Base-by-base conservation (phyloP, 2,797 vertebrate species). In the Sebastolobus altivelis region DNA sequence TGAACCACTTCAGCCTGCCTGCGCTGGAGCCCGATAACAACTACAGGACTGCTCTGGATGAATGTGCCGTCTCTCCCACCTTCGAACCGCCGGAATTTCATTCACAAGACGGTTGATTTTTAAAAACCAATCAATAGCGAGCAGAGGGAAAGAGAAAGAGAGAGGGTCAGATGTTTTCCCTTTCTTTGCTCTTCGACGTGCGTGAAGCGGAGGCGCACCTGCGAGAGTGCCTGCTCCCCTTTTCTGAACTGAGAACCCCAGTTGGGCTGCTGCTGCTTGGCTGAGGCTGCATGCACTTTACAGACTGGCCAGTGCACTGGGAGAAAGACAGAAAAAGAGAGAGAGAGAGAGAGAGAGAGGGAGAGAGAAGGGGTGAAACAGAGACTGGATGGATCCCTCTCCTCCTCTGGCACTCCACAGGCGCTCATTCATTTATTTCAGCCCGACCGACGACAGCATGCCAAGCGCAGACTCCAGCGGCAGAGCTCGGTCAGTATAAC, bases 351-450 rank as follows among this genome's bases (percentile, higher is more conserved):
- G 37, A 27, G 49, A 22, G 70, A 18, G 52, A 25, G 35, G 56
- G 70, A 37, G 61, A 58, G 65, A 62, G 78, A 6, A 5, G 0
- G 49, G 3, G 81, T 43, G 75, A 77, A 55, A 77, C 20, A 72
- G 71, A 81, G 73, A 71, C 70, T 81, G 82, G 84, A 87, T 84
- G 72, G 71, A 89, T 86, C 55, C 77, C 75, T 91, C 83, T 88
- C 77, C 77, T 88, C 82, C 83, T 83, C 79, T 90, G 82, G 60
- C 87, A 84, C 90, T 91, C 89, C 75, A 91, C 89, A 92, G 87
- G 89, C 92, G 85, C 82, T 81, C 89, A 84, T 89, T 90, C 89
- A 85, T 91, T 84, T 82, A 79, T 86, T 85, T 69, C 69, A 87
- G 82, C 75, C 77, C 63, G 83, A 74, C 81, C 74, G 86, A 92